phyloP scores from a whole-genome alignment of 2,113 vertebrate species.

The Corapipo altera region DNA sequence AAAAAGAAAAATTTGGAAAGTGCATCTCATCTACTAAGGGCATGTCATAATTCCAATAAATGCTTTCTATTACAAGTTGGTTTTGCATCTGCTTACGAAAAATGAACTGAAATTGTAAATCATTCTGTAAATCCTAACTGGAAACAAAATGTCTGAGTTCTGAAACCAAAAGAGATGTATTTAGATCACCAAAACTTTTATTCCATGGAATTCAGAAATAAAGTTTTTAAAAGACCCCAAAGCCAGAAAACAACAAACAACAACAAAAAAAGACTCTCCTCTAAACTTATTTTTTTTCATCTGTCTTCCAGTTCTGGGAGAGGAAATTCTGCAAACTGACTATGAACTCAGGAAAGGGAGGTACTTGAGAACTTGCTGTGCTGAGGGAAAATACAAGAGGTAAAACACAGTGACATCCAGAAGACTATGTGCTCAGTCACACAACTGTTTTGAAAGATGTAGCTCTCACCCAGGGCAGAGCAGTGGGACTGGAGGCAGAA shows the following conservation, averaged over 20 bases:
- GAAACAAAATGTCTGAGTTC: slow-evolving; percentile 9
- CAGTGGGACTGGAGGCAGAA: background rate
- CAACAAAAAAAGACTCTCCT: slow-evolving; percentile 22
- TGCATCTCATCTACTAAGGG: background rate
- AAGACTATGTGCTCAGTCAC: background rate
- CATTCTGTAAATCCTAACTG: slow-evolving; percentile 10
- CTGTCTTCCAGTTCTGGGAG: slow-evolving; percentile 42
- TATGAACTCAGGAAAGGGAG: slow-evolving; percentile 63
- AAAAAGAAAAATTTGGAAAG: background rate
- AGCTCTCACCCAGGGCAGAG: background rate
- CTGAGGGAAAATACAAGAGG: slow-evolving; percentile 41
- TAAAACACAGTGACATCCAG: slow-evolving; percentile 20
- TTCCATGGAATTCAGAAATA: slow-evolving; percentile 71
- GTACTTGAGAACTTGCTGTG: slow-evolving; percentile 49
- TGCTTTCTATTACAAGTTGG: background rate
- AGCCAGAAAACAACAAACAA: background rate
- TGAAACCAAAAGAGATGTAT: background rate
- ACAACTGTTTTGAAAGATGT: background rate
- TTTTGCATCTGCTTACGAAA: slow-evolving; percentile 10
- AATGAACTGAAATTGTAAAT: slow-evolving; percentile 7
- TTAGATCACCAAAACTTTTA: slow-evolving; percentile 62
- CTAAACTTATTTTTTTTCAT: slow-evolving; percentile 17
- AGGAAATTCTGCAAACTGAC: slow-evolving; percentile 60
- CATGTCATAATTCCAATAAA: slow-evolving; percentile 9
- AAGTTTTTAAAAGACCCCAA: background rate